Evolutionary conservation across 2,888 invertebrate genomes (phyloP), one percentile per base, ranked within the genome.

Genomic region (Drosophila merina): DNA sequence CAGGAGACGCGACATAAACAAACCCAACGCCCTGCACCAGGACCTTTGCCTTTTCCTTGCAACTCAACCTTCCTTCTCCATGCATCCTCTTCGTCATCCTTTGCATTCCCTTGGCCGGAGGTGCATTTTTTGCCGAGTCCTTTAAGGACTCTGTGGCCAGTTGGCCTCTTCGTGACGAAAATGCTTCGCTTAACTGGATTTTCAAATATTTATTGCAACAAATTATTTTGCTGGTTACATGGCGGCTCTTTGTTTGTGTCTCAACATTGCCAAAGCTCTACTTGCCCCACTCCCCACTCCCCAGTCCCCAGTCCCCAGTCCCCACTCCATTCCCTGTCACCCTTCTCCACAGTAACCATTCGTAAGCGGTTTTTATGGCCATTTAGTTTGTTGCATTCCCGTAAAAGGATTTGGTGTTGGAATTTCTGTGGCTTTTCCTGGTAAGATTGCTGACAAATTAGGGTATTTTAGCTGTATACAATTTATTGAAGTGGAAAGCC

Each of bases 201-300:
- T 88, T 85, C 77, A 86, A 86, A 86, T 88, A 88, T 86, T 86
- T 88, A 86, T 88, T 88, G 85, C 80, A 79, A 79, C 82, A 88
- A 88, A 86, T 86, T 86, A 85, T 85, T 84, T 83, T 75, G 74
- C 70, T 74, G 72, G 79, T 77, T 74, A 82, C 76, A 78, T 68
- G 76, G 67, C 52, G 73, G 72, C 47, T 33, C 72, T 72, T 62
- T 54, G 72, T 55, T 62, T 69, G 48, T 62, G 69, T 72, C 64
- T 70, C 64, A 72, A 40, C 69, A 33, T 58, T 54, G 63, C 47
- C 47, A 47, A 25, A 42, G 14, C 40, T 47, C 51, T 14, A 40
- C 44, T 33, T n/a, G 2, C 1, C 6, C 45, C 31, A 8, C 25
- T 20, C 36, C 33, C 56, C 47, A 10, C 36, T 2, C 7, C n/a